Percentiles rank a stretch among this genome's conserved stretches.
Evolutionary conservation across 1,140 invertebrate species (phyloP).

Genomic region (Psix sp.): DNA sequence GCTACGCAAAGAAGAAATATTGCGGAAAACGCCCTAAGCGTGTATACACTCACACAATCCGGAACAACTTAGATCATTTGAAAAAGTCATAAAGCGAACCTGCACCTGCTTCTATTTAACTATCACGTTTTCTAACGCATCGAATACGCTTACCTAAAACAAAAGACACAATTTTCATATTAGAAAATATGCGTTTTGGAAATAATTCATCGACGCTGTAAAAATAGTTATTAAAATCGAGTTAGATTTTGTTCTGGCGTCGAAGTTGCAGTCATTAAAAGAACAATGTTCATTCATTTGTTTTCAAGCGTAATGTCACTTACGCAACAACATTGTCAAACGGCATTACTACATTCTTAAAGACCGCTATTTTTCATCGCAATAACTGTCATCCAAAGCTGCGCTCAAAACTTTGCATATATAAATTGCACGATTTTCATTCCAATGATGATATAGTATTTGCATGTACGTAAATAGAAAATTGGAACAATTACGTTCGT

Average conservation of each 20-base stretch:
- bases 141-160: constrained; percentile 58
- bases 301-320: constrained; percentile 55
- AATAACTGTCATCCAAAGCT: constrained; percentile 39
- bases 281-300: constrained; percentile 59
- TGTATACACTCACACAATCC: too few species aligned
- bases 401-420: constrained; percentile 23
- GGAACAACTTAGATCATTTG: not conserved
- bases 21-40: too few species aligned
- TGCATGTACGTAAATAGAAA: too few species aligned
- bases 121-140: too few species aligned
- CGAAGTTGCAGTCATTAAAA: constrained; percentile 44
- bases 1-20: constrained; percentile 37
- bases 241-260: constrained; percentile 40
- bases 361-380: constrained; percentile 50
- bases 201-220: too few species aligned
- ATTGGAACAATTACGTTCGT: too few species aligned
- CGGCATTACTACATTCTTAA: constrained; percentile 52
- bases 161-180: constrained; percentile 29
- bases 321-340: constrained; percentile 57
- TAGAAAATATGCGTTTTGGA: too few species aligned
- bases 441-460: too few species aligned
- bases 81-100: not conserved
- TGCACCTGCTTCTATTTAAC: not conserved
- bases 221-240: constrained; percentile 20
- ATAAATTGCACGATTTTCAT: constrained; percentile 13